Evolutionary conservation across 2,888 invertebrate genomes (phyloP).

Genomic region (Petrophora chlorosata): DNA sequence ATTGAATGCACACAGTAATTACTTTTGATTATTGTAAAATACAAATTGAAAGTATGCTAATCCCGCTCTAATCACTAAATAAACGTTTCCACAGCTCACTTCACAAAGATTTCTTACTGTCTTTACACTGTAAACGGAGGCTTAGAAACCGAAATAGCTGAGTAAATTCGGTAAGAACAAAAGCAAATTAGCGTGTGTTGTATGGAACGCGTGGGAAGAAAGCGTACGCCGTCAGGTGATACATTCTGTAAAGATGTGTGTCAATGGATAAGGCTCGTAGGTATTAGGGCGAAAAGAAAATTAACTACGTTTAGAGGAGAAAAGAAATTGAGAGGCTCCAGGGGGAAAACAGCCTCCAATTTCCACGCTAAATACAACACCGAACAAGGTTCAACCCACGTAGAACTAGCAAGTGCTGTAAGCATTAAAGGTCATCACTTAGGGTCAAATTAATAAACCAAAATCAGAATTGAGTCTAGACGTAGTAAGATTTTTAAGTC

Average conservation of each 20-base stretch:
- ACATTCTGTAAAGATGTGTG: slow-evolving; percentile 22
- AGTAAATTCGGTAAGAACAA: slow-evolving; percentile 66
- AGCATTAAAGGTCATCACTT: too few species aligned
- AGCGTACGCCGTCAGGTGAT: slow-evolving; percentile 61
- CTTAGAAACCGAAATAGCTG: slow-evolving; percentile 60
- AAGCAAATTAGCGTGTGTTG: slow-evolving; percentile 67
- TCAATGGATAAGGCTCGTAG: slow-evolving; percentile 27
- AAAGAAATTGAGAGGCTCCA: not conserved
- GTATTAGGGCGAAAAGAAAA: slow-evolving; percentile 9
- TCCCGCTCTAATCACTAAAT: too few species aligned
- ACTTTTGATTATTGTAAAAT: too few species aligned
- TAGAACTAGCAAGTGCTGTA: too few species aligned
- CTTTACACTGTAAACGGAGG: slow-evolving; percentile 29
- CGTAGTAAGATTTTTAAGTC: too few species aligned
- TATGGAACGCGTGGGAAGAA: slow-evolving; percentile 58
- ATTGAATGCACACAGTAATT: too few species aligned
- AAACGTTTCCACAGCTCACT: too few species aligned
- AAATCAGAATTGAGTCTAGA: too few species aligned
- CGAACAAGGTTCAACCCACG: too few species aligned
- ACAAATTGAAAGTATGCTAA: too few species aligned
- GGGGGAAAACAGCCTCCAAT: not conserved
- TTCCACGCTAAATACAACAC: too few species aligned
- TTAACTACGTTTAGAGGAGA: slow-evolving; percentile 8
- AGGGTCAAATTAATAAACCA: too few species aligned
- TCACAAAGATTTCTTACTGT: slow-evolving; percentile 1